Evolutionary conservation across 2,797 vertebrate genomes (phyloP).

Genomic region (Rallus crepitans): DNA sequence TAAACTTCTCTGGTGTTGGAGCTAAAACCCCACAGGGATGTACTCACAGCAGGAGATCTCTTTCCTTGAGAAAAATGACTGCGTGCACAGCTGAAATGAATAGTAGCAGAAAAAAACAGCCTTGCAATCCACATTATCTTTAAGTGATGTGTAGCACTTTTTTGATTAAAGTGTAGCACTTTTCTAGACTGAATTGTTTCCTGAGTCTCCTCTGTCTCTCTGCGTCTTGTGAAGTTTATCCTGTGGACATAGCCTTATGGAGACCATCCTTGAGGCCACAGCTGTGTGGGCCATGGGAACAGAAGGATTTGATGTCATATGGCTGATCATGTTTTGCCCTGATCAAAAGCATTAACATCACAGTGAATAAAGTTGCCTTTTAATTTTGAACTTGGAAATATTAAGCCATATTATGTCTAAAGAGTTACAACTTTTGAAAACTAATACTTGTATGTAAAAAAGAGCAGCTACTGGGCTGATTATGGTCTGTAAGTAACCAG

Average conservation of each 20-base stretch:
- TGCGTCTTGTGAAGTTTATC: background rate
- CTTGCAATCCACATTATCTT: background rate
- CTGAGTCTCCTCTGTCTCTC: constrained; percentile 54
- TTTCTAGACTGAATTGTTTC: constrained; percentile 56
- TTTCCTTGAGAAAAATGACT: background rate
- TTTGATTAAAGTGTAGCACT: constrained; percentile 68
- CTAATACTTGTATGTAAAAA: background rate
- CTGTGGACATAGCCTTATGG: background rate
- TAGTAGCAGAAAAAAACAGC: background rate
- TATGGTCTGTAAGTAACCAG: background rate
- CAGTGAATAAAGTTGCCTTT: background rate
- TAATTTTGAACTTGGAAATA: background rate
- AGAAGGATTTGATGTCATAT: background rate
- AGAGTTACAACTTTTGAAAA: background rate
- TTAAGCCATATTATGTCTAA: background rate
- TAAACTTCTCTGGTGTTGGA: background rate
- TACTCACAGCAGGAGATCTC: constrained; percentile 35
- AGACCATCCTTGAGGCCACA: background rate
- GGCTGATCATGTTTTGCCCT: background rate
- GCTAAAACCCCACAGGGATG: background rate
- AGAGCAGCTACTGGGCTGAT: background rate
- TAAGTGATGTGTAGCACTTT: constrained; percentile 54
- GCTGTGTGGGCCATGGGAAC: background rate
- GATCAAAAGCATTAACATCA: background rate
- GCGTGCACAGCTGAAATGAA: background rate